phyloP scores from a whole-genome alignment of 2,113 vertebrate species.

The Daubentonia madagascariensis region DNA sequence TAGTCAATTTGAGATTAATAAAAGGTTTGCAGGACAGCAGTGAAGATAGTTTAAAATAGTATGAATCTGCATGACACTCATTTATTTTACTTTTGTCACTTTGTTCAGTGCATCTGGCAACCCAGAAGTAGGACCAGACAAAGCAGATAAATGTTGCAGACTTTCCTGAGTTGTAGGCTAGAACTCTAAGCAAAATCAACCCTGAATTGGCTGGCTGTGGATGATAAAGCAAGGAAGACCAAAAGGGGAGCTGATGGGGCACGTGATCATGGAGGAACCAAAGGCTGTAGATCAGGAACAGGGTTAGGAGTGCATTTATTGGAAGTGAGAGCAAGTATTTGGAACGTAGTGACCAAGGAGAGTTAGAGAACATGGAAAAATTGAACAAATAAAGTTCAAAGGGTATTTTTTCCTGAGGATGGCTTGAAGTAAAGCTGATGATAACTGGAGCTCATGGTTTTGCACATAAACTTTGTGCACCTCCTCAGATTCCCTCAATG shows the following conservation, averaged over 20 bases:
- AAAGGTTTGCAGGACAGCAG: background rate
- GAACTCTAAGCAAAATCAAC: background rate
- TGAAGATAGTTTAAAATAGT: background rate
- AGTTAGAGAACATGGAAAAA: background rate
- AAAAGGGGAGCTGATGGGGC: background rate
- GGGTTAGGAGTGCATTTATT: background rate
- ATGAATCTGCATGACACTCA: background rate
- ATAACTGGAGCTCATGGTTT: background rate
- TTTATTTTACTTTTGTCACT: background rate
- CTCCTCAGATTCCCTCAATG: background rate
- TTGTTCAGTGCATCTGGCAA: background rate
- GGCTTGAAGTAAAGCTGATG: background rate
- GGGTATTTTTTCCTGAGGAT: background rate
- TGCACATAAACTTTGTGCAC: background rate
- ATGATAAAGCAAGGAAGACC: background rate
- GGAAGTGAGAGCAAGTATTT: background rate
- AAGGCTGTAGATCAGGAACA: background rate
- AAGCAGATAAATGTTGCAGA: background rate
- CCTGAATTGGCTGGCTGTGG: too few species aligned
- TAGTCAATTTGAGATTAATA: background rate
- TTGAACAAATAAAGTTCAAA: background rate
- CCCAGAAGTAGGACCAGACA: background rate
- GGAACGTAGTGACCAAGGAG: background rate
- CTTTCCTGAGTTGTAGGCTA: background rate
- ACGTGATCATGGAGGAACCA: background rate